These are phyloP conservation scores for Notocelia uddmanniana DNA, from an alignment of 2,888 invertebrate genomes.

Conservation along the genomic window DNA sequence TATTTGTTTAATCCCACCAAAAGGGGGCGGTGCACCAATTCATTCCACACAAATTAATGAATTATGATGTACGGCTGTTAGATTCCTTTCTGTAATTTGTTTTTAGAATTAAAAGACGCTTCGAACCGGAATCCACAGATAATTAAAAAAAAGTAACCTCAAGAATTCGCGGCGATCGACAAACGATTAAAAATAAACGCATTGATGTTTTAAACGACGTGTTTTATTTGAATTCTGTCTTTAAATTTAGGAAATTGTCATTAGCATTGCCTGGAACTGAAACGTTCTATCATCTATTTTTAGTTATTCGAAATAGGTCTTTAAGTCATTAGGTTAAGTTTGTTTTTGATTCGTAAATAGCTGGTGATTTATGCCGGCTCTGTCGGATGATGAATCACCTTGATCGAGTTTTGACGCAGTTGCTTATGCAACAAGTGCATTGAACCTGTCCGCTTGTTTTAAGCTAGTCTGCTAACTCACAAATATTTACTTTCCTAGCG, in stretches of 20 bases:
- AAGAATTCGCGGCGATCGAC: conserved; percentile 35
- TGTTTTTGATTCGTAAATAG: conserved; percentile 32
- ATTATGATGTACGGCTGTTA: conserved; percentile 58
- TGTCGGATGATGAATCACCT: conserved; percentile 69
- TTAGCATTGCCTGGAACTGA: neutral
- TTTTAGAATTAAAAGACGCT: conserved; percentile 40
- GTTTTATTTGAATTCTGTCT: conserved; percentile 42
- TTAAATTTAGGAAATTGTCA: conserved; percentile 43
- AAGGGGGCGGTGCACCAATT: conserved; percentile 58
- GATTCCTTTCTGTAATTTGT: conserved; percentile 38
- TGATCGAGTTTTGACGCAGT: conserved; percentile 77
- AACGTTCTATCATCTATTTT: conserved; percentile 18
- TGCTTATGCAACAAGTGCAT: conserved; percentile 75
- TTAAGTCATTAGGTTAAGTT: conserved; percentile 35
- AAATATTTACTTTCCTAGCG: conserved; percentile 70
- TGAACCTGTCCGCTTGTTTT: conserved; percentile 59
- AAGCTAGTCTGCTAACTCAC: conserved; percentile 59
- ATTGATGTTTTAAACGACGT: conserved; percentile 35
- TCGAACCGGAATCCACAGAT: conserved; percentile 23
- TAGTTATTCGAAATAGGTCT: conserved; percentile 26
- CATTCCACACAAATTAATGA: conserved; percentile 61
- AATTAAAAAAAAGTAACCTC: conserved; percentile 26
- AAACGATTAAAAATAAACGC: conserved; percentile 43
- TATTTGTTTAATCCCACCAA: conserved; percentile 73
- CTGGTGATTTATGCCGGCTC: conserved; percentile 48